Base-by-base conservation (phyloP, 1,140 invertebrate genomes). In the Pseudomyrmex cubaensis region DNA sequence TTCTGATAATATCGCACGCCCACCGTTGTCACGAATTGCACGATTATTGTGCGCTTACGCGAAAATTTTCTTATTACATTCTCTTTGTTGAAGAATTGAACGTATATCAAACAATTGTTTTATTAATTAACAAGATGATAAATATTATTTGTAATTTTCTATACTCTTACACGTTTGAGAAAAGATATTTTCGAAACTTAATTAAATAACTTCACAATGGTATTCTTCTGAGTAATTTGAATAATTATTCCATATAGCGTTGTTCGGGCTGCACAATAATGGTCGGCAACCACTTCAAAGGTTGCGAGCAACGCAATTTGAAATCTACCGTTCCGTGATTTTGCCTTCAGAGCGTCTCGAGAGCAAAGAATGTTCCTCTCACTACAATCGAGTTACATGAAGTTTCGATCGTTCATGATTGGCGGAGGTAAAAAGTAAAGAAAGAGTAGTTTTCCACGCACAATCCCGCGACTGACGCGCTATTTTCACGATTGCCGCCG, bases 181-280 rank as follows among this genome's bases (percentile, higher is more conserved):
- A 35, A 35, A 5, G 20, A 57, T 57, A 48, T 52, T 69, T 78
- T 66, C 64, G 5, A 66, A 78, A 57, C 52, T 70, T 57, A 56
- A 77, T 2, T 46, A 5, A 46, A 57, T 13, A 69, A 10, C 48
- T 48, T 46, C 44, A 54, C 44, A n/a, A 3, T 8, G 17, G 2
- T 80, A 80, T 80, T 72, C 54, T 72, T 78, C 44, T 17, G 66
- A 80, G 56, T 80, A 80, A 80, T 80, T 80, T 80, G 44, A 72
- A 80, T 80, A 80, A 80, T 72, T 72, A 48, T 15, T 80, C 44
- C 76, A 44, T 50, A 61, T 80, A 70, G 44, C 15, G 59, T 72
- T 70, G 54, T 20, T 35, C 44, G 66, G 17, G 44, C 70, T 50
- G 76, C 44, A 57, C 66, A 80, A 80, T 59, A 72, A 59, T 35